Percentiles rank a stretch among this genome's conserved stretches.
phyloP scores from a whole-genome alignment of 2,888 invertebrate species.

The Phaedon cochleariae region DNA sequence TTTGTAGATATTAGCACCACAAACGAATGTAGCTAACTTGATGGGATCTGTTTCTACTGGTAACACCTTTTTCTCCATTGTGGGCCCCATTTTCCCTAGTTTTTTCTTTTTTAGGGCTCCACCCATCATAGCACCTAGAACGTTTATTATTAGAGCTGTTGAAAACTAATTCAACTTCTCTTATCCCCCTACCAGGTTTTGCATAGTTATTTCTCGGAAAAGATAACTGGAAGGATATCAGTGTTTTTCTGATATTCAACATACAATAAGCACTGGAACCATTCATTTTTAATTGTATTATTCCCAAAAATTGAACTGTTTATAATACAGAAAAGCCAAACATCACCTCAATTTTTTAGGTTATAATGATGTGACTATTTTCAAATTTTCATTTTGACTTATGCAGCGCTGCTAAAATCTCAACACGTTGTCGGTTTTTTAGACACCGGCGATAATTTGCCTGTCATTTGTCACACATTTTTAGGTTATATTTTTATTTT shows the following conservation, averaged over 20 bases:
- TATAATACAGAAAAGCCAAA: too few relatives aligned
- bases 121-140: conserved; percentile 52
- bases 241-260: conserved; percentile 30
- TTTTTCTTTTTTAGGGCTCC: conserved; percentile 70
- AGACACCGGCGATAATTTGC: too few relatives aligned
- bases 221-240: conserved; percentile 39
- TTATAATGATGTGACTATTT: too few relatives aligned
- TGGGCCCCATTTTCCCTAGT: conserved; percentile 68
- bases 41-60: conserved; percentile 87
- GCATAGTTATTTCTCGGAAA: conserved; percentile 51
- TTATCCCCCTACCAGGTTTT: conserved; percentile 48
- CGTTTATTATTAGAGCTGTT: background rate
- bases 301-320: too few relatives aligned
- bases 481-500: too few relatives aligned
- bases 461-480: too few relatives aligned
- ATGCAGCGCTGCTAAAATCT: too few relatives aligned
- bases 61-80: conserved; percentile 75
- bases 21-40: conserved; percentile 78
- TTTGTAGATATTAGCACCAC: conserved; percentile 85
- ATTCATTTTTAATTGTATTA: conserved; percentile 29
- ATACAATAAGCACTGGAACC: conserved; percentile 26
- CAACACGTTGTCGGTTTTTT: too few relatives aligned
- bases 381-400: too few relatives aligned
- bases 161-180: conserved; percentile 6
- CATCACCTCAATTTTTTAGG: too few relatives aligned